Evolutionary conservation across 1,140 invertebrate species (phyloP).

Genomic region (Drosophila fuyamai): DNA sequence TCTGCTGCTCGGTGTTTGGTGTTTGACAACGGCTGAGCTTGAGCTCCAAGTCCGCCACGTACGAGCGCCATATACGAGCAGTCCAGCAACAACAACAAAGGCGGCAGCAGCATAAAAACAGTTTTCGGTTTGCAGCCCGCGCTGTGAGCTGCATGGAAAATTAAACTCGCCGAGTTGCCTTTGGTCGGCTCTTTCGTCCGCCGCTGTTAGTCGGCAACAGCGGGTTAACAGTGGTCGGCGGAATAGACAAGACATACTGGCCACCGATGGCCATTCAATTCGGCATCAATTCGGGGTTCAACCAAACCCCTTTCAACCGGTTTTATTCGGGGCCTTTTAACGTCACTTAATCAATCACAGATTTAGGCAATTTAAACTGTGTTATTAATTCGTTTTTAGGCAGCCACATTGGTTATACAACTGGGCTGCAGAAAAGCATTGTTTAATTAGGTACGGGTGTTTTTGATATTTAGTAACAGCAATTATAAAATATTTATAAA

Average conservation of each 20-base stretch:
- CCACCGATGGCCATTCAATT: background rate
- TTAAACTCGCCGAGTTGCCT: constrained; percentile 60
- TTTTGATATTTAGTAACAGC: too few species aligned
- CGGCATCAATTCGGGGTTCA: constrained; percentile 9
- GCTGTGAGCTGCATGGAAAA: constrained; percentile 79
- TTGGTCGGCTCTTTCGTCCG: constrained; percentile 55
- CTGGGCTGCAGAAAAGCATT: background rate
- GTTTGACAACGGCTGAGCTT: constrained; percentile 35
- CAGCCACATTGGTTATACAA: background rate
- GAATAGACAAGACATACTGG: constrained; percentile 8
- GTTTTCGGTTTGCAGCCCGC: constrained; percentile 52
- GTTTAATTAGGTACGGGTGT: background rate
- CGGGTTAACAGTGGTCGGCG: constrained; percentile 28
- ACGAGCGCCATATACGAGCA: constrained; percentile 64
- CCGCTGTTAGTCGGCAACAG: constrained; percentile 29
- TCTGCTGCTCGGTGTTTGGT: constrained; percentile 32
- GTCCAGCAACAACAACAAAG: constrained; percentile 29
- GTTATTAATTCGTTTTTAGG: background rate
- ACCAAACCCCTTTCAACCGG: constrained; percentile 8
- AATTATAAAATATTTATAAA: too few species aligned
- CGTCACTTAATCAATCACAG: constrained; percentile 1
- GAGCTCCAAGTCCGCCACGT: constrained; percentile 50
- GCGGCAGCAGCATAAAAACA: constrained; percentile 54
- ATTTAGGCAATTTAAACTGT: background rate
- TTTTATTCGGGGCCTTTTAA: background rate